Base-by-base conservation (phyloP, 2,888 invertebrate species). In the Pyrocoelia pectoralis region DNA sequence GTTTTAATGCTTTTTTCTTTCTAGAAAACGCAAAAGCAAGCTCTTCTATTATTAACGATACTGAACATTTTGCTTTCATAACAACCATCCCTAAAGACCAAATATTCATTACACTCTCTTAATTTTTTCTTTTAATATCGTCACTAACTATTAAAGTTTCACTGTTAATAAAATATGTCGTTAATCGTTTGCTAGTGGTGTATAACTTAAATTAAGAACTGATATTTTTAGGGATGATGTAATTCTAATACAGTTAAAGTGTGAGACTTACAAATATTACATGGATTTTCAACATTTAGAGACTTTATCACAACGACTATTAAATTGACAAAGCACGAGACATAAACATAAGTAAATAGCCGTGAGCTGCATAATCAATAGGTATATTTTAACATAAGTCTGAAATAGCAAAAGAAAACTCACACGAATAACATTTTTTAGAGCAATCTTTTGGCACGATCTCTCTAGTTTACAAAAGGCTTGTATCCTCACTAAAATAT, bases 401-500 rank as follows among this genome's bases (percentile, higher is more conserved):
- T 49, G 49, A 19, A 24, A 19, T 19, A 12, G 49, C 49, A 18
- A 17, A 38, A 17, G 18, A 19, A 49, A 49, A 19, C 17, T 18
- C 19, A 19, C 49, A 12, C 13, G 3, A 8, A 8, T 38, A 46
- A 46, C 53, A 52, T 59, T 59, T 59, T 15, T 14, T 46, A 46
- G 3, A 15, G 29, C 52, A 51, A 59, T 46, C n/a, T 17, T 59
- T 28, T 46, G 58, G 29, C 52, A 33, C 33, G 6, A 29, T 53
- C 43, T 59, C 51, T 52, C 52, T 41, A 46, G 12, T 53, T 53
- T 51, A 52, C 52, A 58, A 38, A 19, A 46, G 14, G 29, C 43
- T 53, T 19, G 52, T 59, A 59, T 59, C 46, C 17, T 41, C 15
- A 24, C 19, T 59, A 59, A 59, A 59, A 52, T 59, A 53, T 53